These are phyloP conservation scores for Bagarius yarrelli DNA, from an alignment of 2,113 vertebrate species.

Conservation along the genomic window DNA sequence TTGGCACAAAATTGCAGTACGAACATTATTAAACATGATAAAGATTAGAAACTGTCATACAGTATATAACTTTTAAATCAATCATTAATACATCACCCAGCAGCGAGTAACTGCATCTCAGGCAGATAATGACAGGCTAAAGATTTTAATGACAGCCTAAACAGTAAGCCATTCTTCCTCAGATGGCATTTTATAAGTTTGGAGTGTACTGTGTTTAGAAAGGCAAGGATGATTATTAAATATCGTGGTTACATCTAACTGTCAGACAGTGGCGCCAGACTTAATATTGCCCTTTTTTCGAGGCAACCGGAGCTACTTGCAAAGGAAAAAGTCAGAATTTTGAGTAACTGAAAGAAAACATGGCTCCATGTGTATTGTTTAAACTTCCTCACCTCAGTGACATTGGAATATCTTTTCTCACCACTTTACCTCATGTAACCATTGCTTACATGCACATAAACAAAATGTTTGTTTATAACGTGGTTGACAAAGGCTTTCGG, in stretches of 20 bases:
- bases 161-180: background rate
- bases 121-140: constrained; percentile 1
- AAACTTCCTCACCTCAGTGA: background rate
- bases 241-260: background rate
- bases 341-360: background rate
- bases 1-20: background rate
- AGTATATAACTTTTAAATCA: too few species aligned
- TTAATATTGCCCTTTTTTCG: background rate
- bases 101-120: too few species aligned
- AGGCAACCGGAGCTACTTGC: background rate
- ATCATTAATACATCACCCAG: too few species aligned
- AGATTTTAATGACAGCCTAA: background rate
- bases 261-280: constrained; percentile 3
- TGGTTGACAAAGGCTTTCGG: background rate
- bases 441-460: background rate
- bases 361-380: background rate
- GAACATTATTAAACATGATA: background rate
- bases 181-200: background rate
- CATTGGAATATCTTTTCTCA: background rate
- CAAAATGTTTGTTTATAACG: background rate
- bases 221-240: background rate
- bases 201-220: background rate
- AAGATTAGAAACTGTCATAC: background rate
- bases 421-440: background rate
- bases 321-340: background rate